phyloP scores from a whole-genome alignment of 2,113 vertebrate genomes.

The Notechis scutatus region DNA sequence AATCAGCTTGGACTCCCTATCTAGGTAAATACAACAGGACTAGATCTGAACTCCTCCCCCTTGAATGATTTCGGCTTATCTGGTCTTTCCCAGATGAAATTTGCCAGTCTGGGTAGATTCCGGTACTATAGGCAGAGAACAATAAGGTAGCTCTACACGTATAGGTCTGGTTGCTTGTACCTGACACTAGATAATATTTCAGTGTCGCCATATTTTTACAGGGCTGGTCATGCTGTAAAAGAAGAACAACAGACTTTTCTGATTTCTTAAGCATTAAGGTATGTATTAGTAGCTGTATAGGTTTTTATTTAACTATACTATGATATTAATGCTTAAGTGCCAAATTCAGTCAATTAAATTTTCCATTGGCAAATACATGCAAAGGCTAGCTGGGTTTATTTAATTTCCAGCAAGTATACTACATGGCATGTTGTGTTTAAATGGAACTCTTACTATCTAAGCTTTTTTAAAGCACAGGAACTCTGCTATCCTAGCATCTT shows the following conservation, averaged over 20 bases:
- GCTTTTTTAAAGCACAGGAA: background rate
- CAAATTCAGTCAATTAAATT: background rate
- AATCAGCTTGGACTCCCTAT: background rate
- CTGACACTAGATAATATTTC: background rate
- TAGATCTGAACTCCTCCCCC: background rate
- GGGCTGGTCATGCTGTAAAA: conserved; percentile 98
- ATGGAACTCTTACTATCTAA: too few relatives aligned
- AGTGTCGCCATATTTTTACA: conserved; percentile 49
- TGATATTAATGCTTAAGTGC: background rate
- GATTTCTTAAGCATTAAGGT: conserved; percentile 95
- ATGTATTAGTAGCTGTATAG: conserved; percentile 57
- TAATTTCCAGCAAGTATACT: background rate
- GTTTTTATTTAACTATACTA: background rate
- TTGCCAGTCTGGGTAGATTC: background rate
- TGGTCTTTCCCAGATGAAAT: background rate
- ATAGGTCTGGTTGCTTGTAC: background rate
- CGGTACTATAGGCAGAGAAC: background rate
- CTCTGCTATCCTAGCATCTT: background rate
- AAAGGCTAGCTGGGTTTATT: background rate
- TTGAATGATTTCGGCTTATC: background rate
- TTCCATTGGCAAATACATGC: background rate
- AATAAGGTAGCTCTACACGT: background rate
- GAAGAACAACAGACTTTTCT: conserved; percentile 95
- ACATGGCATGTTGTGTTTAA: background rate
- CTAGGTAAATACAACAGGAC: background rate